Evolutionary conservation across 1,140 invertebrate species (phyloP).

Genomic region (Zelostemma sp.): DNA sequence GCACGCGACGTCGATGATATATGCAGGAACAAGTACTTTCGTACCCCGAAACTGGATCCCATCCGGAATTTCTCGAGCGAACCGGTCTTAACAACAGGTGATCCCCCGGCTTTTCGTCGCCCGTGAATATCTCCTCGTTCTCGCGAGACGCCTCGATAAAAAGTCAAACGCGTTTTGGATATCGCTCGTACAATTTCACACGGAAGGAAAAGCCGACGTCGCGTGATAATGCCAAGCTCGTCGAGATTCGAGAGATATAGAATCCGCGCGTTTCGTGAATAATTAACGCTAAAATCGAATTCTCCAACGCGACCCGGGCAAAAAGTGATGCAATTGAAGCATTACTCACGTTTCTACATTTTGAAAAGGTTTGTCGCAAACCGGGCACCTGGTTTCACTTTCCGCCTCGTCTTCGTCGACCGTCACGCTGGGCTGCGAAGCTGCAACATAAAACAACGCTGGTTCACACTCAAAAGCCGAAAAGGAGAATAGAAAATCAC

Average conservation of each 20-base stretch:
- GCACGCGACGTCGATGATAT: slow-evolving; percentile 65
- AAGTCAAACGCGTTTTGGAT: too few relatives aligned
- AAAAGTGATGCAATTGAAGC: slow-evolving; percentile 3
- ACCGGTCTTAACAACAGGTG: slow-evolving; percentile 57
- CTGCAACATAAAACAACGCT: slow-evolving; percentile 66
- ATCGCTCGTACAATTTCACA: too few relatives aligned
- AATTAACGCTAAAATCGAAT: too few relatives aligned
- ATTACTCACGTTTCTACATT: slow-evolving; percentile 80
- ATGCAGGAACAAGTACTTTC: slow-evolving; percentile 44
- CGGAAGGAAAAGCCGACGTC: too few relatives aligned
- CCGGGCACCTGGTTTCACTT: slow-evolving; percentile 75
- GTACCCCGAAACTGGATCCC: slow-evolving; percentile 44
- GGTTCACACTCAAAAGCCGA: too few relatives aligned
- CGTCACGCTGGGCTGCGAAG: slow-evolving; percentile 76
- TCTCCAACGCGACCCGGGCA: too few relatives aligned
- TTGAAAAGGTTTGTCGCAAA: slow-evolving; percentile 79
- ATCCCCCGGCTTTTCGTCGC: slow-evolving; percentile 28
- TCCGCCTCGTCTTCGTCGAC: slow-evolving; percentile 76
- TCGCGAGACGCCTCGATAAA: too few relatives aligned
- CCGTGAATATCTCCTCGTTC: too few relatives aligned
- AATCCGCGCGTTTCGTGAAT: too few relatives aligned
- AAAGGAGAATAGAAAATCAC: too few relatives aligned
- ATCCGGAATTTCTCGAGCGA: slow-evolving; percentile 45
- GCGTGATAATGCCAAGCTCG: too few relatives aligned
- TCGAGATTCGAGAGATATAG: too few relatives aligned